These are phyloP conservation scores for Prochilodus magdalenae DNA, from an alignment of 2,113 vertebrate species.

Conservation along the genomic window DNA sequence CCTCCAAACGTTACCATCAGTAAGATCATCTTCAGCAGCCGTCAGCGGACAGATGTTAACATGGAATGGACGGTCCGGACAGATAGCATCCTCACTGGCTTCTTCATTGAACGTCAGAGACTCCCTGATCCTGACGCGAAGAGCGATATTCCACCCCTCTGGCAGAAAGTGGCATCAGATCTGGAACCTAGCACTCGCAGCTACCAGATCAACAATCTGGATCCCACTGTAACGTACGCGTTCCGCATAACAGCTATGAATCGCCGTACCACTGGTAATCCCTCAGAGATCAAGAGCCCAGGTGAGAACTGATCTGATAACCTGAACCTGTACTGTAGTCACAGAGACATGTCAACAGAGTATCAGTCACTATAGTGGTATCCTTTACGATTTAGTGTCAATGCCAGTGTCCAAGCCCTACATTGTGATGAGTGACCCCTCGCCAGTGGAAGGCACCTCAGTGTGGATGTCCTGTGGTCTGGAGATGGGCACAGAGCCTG, in stretches of 20 bases:
- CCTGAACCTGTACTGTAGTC: not conserved
- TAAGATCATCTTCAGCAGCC: slow-evolving; percentile 76
- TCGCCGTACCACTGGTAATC: slow-evolving; percentile 83
- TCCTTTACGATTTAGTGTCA: slow-evolving; percentile 53
- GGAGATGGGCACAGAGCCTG: slow-evolving; percentile 82
- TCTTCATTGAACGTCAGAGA: slow-evolving; percentile 80
- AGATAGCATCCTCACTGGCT: slow-evolving; percentile 79
- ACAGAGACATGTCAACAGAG: not conserved
- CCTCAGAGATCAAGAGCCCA: slow-evolving; percentile 87
- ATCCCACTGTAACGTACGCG: slow-evolving; percentile 78
- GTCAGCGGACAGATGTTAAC: slow-evolving; percentile 81
- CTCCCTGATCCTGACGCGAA: slow-evolving; percentile 50
- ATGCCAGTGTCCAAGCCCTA: slow-evolving; percentile 85
- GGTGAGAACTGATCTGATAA: slow-evolving; percentile 72
- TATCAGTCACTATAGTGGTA: not conserved
- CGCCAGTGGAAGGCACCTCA: slow-evolving; percentile 74
- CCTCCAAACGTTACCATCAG: slow-evolving; percentile 88
- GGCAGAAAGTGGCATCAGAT: slow-evolving; percentile 76
- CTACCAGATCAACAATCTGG: slow-evolving; percentile 79
- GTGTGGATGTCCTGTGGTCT: slow-evolving; percentile 78
- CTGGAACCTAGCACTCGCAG: slow-evolving; percentile 78
- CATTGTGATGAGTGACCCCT: slow-evolving; percentile 73
- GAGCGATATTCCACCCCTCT: slow-evolving; percentile 51
- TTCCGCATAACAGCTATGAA: slow-evolving; percentile 87
- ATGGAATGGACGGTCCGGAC: slow-evolving; percentile 81